Conservation (phyloP, 2,113 vertebrate species). For the Pitta sordida region DNA sequence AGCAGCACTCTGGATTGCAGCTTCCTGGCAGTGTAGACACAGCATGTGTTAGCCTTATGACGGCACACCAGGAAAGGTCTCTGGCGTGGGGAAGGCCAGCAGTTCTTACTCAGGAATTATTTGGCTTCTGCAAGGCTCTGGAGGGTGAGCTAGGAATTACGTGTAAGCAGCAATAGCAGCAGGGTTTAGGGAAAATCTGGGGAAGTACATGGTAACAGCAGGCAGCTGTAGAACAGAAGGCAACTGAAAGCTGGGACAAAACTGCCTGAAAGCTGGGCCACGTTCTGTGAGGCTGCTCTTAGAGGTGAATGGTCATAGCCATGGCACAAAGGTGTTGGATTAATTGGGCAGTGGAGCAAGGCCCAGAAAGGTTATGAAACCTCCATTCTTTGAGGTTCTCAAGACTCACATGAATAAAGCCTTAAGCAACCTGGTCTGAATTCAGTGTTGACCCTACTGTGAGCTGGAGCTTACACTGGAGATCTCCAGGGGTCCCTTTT, state of each 20-base stretch:
- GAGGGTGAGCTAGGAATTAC: not conserved
- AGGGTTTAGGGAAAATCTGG: not conserved
- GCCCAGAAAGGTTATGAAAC: not conserved
- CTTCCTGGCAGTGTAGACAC: slow-evolving; percentile 25
- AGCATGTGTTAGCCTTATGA: slow-evolving; percentile 48
- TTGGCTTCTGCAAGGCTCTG: not conserved
- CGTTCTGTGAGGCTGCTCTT: not conserved
- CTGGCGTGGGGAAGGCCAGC: slow-evolving; percentile 20
- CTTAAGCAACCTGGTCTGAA: not conserved
- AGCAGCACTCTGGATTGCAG: slow-evolving; percentile 20
- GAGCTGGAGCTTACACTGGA: not conserved
- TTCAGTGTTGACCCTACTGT: not conserved
- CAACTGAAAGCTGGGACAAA: not conserved
- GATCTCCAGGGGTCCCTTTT: not conserved
- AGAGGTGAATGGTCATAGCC: accelerated
- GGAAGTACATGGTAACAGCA: not conserved
- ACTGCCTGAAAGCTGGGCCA: not conserved
- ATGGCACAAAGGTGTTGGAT: not conserved
- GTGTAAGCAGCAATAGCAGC: not conserved
- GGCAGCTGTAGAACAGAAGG: not conserved
- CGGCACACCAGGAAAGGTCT: not conserved
- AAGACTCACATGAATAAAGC: not conserved
- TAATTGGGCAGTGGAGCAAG: not conserved
- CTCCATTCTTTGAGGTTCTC: not conserved
- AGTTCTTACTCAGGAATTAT: not conserved